Evolutionary conservation across 2,113 vertebrate species (phyloP).

Genomic region (Cheilinus undulatus): DNA sequence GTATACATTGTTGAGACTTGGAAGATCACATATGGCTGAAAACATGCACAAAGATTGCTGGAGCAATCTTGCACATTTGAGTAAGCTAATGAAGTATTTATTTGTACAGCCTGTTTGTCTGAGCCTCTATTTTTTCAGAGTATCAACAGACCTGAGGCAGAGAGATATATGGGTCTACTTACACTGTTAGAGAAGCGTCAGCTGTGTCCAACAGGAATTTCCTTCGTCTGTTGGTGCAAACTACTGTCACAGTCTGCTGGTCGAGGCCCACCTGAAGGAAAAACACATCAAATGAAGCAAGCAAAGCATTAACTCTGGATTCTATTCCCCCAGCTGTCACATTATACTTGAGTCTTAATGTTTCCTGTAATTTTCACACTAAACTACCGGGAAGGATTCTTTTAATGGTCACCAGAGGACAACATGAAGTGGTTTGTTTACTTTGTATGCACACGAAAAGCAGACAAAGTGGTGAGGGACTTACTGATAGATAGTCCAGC

Average conservation of each 20-base stretch:
- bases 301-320: not conserved
- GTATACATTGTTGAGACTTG: not conserved
- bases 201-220: constrained; percentile 95
- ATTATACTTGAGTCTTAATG: not conserved
- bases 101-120: not conserved
- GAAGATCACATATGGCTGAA: not conserved
- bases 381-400: not conserved
- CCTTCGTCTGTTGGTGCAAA: constrained; percentile 94
- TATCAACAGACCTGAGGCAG: not conserved
- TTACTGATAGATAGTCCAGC: constrained; percentile 96
- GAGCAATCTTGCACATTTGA: not conserved
- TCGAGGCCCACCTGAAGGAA: constrained; percentile 91
- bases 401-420: not conserved
- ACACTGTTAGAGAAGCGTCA: constrained; percentile 90
- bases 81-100: not conserved
- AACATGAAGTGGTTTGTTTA: not conserved
- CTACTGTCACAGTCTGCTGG: constrained; percentile 92
- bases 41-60: not conserved
- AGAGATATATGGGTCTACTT: constrained; percentile 63
- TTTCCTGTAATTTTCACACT: too few species aligned
- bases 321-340: not conserved
- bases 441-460: not conserved
- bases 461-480: constrained; percentile 51
- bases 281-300: not conserved
- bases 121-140: not conserved